Conservation (phyloP, 2,797 vertebrate species). For the Manis crassicaudata region DNA sequence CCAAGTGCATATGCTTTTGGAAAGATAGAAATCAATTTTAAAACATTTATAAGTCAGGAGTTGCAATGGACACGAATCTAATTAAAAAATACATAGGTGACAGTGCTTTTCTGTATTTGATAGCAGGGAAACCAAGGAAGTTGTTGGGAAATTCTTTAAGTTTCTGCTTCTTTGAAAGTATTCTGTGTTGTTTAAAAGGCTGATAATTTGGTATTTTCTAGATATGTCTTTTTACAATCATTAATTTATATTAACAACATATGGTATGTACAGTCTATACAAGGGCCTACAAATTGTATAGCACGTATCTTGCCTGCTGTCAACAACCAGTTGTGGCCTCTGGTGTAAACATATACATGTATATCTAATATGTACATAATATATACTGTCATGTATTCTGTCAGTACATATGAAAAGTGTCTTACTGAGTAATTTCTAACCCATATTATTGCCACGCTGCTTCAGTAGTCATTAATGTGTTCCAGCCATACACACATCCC, state of each 20-base stretch:
- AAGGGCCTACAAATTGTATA: not conserved
- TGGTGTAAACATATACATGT: rapidly evolving
- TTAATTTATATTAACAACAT: not conserved
- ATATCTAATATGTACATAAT: rapidly evolving
- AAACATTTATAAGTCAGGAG: not conserved
- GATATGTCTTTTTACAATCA: not conserved
- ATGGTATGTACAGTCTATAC: rapidly evolving
- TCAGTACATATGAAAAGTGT: no score
- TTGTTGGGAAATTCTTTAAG: not conserved
- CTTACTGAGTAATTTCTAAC: rapidly evolving
- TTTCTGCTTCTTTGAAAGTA: not conserved
- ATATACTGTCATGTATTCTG: no score
- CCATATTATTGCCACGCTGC: rapidly evolving
- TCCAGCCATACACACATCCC: rapidly evolving
- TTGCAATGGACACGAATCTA: not conserved
- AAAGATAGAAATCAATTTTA: not conserved
- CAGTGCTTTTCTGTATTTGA: not conserved
- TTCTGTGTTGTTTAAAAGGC: not conserved
- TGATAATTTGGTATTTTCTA: not conserved
- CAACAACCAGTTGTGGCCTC: not conserved
- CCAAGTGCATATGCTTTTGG: not conserved
- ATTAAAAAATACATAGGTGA: not conserved
- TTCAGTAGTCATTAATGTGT: no score
- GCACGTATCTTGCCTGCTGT: rapidly evolving
- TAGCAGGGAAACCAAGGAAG: not conserved